Base-by-base conservation (phyloP, 2,888 invertebrate species). In the Prionchulus punctatus region DNA sequence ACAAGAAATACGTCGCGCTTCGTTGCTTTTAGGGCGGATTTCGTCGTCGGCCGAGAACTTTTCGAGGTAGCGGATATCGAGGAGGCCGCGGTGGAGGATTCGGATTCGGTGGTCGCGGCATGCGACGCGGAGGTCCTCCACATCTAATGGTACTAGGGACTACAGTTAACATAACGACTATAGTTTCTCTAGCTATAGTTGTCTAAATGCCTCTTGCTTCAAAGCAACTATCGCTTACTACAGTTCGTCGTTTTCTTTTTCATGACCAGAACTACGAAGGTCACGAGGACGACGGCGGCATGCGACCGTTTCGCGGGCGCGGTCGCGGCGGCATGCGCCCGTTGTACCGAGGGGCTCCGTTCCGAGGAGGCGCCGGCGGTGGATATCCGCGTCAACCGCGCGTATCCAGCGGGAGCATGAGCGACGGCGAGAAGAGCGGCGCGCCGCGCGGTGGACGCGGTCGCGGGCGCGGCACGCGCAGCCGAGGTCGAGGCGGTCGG, bases 41-140 rank as follows among this genome's bases (percentile, higher is more conserved):
- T 54, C 60, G 63, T 26, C 59, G 67, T 27, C 59, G 61, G 43
- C 57, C 60, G 49, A 49, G 59, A 43, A 60, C 63, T 50, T 59
- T 62, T 23, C 61, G 65, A 50, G 63, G 67, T 56, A 60, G 69
- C 18, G 51, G 58, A 15, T 36, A 4, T 25, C 56, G 54, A 56
- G 62, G 64, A n/a, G n/a, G n/a, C n/a, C n/a, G n/a, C 60, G 60
- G 66, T 57, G 63, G 56, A 57, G 63, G 66, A 4, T 53, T 48
- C 53, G 53, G 18, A 47, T 7, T 18, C 53, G 25, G 47, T 21
- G 53, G 53, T 18, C 18, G 53, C 3, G 47, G 48, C 4, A 23
- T 23, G 26, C 4, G 50, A 7, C 50, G 50, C 7, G 50, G 50
- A 2, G 50, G 50, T 12, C 50, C 50, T 3, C 50, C 50, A 3